Evolutionary conservation across 2,888 invertebrate species (phyloP), one percentile per base, ranked within the genome.

Genomic region (Polia nebulosa): DNA sequence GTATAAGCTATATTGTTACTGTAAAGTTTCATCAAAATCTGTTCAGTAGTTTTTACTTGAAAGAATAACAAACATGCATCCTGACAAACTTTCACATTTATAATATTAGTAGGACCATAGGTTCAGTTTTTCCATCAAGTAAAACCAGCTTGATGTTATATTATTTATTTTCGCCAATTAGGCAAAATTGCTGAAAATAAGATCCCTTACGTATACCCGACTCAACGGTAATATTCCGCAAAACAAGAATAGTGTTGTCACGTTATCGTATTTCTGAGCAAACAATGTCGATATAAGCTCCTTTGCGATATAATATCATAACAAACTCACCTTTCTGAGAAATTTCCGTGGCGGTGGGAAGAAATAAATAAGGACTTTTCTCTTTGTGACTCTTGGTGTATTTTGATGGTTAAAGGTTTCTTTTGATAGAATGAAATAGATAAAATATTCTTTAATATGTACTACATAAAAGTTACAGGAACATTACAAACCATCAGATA

Each of bases 281-380:
- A 71, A 75, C 56, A 52, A 72, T 76, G n/a, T 45, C 20, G 36
- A 27, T 39, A 20, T 66, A 67, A 67, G 76, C 76, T 52, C 56
- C 76, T 71, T 76, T 22, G 51, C 51, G n/a, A 67, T 39, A 67
- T 32, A 56, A 67, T 57, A 56, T 44, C 36, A 32, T 51, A 44
- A 17, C 65, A 41, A 74, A 75, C 34, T 25, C 36, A 17, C 29
- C 17, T 32, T 45, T 32, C 55, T 32, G n/a, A 0, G 29, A 32
- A 71, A 25, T 47, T 29, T 6, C 13, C 27, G 22, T 55, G n/a
- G 22, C 11, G 27, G 22, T 64, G n/a, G 22, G 41, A 29, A 29
- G 55, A 13, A 22, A 56, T 51, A 25, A 57, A 44, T 11, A 44
- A n/a, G 25, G 1, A 6, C 0, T 11, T 51, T 73, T 44, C 17